Base-by-base conservation (phyloP, 2,113 vertebrate genomes). In the Gobiocypris rarus region DNA sequence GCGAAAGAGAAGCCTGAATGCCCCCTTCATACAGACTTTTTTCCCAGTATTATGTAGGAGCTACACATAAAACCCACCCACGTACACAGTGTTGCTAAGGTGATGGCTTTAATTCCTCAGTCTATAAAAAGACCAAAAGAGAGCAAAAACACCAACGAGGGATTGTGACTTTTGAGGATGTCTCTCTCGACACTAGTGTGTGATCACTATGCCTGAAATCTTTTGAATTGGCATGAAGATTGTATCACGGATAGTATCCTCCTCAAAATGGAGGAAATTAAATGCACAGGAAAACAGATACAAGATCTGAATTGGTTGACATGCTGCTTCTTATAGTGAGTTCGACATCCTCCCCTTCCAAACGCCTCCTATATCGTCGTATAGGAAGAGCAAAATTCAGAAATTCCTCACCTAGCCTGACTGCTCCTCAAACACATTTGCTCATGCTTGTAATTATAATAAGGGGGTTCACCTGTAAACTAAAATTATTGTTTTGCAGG, bases 21-120 rank as follows among this genome's bases (percentile, higher is more conserved):
- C 59, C 58, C 15, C 63, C 50, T 73, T 76, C 77, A 65, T 63
- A 67, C 85, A 65, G 83, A 78, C 73, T 70, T 86, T 82, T 67
- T 54, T 76, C 76, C 45, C 67, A 26, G 73, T 70, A 67, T 84
- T 84, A 79, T 26, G 34, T 86, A 85, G 85, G 83, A 88, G 83
- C 65, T 83, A 87, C 73, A 82, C 84, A 86, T 85, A 87, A 83
- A 87, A 84, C 65, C 87, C 83, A 54, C 90, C 90, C 88, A 91
- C 88, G 81, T 84, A 87, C 58, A 82, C 86, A 83, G 86, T 89
- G 90, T 91, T 91, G 90, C 90, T 89, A 91, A 87, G 88, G 90
- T 88, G 88, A 91, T 86, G 85, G 86, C 88, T 88, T 86, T 91
- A 88, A 86, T 89, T 89, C 83, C 83, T 85, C 81, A 69, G 83